Evolutionary conservation across 1,140 invertebrate species (phyloP).

Genomic region (Calycopis cecrops): DNA sequence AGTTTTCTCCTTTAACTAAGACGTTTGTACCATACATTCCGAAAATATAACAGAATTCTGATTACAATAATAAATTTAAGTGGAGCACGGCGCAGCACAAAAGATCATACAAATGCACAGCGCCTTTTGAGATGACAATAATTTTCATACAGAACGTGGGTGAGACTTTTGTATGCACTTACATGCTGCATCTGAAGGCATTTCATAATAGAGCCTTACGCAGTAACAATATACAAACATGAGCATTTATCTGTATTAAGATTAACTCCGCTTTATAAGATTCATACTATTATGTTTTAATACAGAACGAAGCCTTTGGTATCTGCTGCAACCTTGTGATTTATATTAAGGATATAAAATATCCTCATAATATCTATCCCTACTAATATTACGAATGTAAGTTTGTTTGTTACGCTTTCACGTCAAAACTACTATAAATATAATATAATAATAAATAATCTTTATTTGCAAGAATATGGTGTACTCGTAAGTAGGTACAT

Average conservation of each 20-base stretch:
- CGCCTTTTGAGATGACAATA: slow-evolving; percentile 19
- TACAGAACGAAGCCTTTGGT: neutral
- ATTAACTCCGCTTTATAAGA: slow-evolving; percentile 6
- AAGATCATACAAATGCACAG: neutral
- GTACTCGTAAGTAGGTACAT: too few relatives aligned
- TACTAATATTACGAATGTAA: too few relatives aligned
- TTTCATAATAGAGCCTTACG: slow-evolving; percentile 12
- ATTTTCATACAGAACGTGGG: slow-evolving; percentile 22
- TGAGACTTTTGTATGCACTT: slow-evolving; percentile 24
- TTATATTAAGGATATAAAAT: too few relatives aligned
- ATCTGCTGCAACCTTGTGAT: neutral
- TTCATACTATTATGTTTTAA: slow-evolving; percentile 6
- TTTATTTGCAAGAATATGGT: too few relatives aligned
- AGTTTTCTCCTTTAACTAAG: too few relatives aligned
- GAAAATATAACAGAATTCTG: neutral
- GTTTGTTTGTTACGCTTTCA: too few relatives aligned
- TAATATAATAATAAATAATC: too few relatives aligned
- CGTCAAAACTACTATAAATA: too few relatives aligned
- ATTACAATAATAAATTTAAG: slow-evolving; percentile 1
- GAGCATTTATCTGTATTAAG: slow-evolving; percentile 8
- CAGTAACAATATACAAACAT: slow-evolving; percentile 13
- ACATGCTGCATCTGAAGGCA: slow-evolving; percentile 24
- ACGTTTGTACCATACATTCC: neutral
- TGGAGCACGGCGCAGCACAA: too few relatives aligned
- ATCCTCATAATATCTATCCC: too few relatives aligned